Evolutionary conservation across 1,140 invertebrate species (phyloP), one percentile per base, ranked within the genome.

Genomic region (Trachelipus rathkii): DNA sequence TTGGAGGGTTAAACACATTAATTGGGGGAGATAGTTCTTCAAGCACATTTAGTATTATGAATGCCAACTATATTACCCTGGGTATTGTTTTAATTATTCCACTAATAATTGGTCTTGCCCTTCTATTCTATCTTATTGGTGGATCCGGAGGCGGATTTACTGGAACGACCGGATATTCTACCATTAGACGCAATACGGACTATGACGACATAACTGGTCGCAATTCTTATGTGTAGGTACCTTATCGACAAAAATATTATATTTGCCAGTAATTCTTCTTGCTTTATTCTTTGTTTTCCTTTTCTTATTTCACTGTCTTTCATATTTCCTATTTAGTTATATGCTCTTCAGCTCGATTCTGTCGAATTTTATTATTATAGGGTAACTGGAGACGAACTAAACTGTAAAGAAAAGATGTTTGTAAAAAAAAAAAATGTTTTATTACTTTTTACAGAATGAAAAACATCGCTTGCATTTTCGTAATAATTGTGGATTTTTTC

Each of bases 91-190:
- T 75, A 5, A 21, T 75, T 43, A 67, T 75, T 10, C 73, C 73
- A 8, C 73, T 75, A 19, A 75, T 75, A n/a, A 75, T 75, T 67
- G 73, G 73, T 11, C 73, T 75, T 43, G 73, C 73, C 4, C 68
- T 75, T 60, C 53, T 75, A 23, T 75, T 75, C 73, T 75, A 75
- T 67, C 73, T 75, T 44, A 67, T 75, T 75, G 73, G 73, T 67
- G 73, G 73, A 24, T 67, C 66, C 24, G 73, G 73, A n/a, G 73
- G 44, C 13, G 53, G 5, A 44, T 67, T 68, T 67, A 24, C 23
- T 21, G 73, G 73, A 67, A 13, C 44, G 45, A 43, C 60, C 23
- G 69, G 23, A 23, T 33, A 33, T 33, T 33, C 33, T 33, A 3
- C 33, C 33, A 33, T 33, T 33, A 33, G 33, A 33, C 33, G 33